Evolutionary conservation across 2,888 invertebrate species (phyloP), one percentile per base, ranked within the genome.

Genomic region (Desoria tigrina): DNA sequence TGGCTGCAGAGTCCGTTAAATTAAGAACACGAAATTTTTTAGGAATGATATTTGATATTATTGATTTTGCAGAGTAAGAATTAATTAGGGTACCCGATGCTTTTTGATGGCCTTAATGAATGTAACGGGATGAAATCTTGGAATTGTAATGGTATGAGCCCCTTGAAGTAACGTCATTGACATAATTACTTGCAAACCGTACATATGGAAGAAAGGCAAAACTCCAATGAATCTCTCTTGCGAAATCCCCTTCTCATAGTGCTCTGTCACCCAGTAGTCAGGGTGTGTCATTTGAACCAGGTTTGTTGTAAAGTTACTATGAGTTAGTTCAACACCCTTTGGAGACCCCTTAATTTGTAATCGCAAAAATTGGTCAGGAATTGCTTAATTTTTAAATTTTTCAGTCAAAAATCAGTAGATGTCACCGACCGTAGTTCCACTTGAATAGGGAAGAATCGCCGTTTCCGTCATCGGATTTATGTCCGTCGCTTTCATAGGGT

Each of bases 161-260:
- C 92, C 91, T 26, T 82, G 79, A 1, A 77, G 71, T 27, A 90
- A 74, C 59, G 85, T 84, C 1, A 84, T 84, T 1, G 87, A 77
- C 73, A 89, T 80, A 1, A 84, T 81, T 0, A 86, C 81, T 0
- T 86, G 84, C 49, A 90, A 80, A 0, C 91, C 92, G 77, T 89
- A 93, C 62, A 90, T 89, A 79, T 93, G 93, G 80, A 88, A 92
- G 80, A 91, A 87, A 1, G 93, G 93, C 58, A 93, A 79, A n/a
- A 92, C 83, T 24, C 85, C 84, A 0, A 90, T 86, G 1, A 86
- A 69, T 0, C 86, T 80, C 61, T 89, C 88, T 80, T 89, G 32
- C 11, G 32, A 89, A 58, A 90, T 92, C 77, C 89, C 92, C 62
- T 90, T 89, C 79, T 93, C 93, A 80, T 88, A 92, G 80, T 90